These are phyloP conservation scores for Clarias pachynema DNA, from an alignment of 2,797 vertebrate genomes.

Conservation along the genomic window DNA sequence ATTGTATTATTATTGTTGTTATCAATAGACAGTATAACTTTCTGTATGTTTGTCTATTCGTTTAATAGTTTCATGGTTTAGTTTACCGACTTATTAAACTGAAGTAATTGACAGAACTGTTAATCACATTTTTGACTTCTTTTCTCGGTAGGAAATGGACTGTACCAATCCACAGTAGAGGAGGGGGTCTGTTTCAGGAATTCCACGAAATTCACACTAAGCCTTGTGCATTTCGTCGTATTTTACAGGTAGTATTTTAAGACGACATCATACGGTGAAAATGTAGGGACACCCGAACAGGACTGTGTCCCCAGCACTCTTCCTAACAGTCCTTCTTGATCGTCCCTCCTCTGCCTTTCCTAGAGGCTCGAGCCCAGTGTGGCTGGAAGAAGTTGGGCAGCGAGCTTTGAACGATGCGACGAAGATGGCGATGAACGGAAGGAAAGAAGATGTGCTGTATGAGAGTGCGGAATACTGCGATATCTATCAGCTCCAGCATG, in stretches of 20 bases:
- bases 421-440: conserved; percentile 82
- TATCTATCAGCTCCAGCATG: conserved; percentile 68
- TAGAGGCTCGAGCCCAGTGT: conserved; percentile 18
- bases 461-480: conserved; percentile 73
- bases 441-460: conserved; percentile 73
- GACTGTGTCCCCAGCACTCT: background rate
- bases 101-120: conserved; percentile 8
- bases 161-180: conserved; percentile 45
- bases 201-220: background rate
- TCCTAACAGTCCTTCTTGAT: background rate
- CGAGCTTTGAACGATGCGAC: conserved; percentile 69
- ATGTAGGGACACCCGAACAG: background rate
- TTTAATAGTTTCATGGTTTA: background rate
- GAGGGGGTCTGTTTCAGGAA: background rate
- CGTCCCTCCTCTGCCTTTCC: background rate
- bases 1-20: background rate
- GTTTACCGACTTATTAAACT: background rate
- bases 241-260: background rate
- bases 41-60: background rate
- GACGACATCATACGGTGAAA: too few species aligned
- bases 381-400: conserved; percentile 71
- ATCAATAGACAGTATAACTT: too few species aligned
- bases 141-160: conserved; percentile 51
- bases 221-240: background rate
- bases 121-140: conserved; percentile 40